Evolutionary conservation across 2,888 invertebrate genomes (phyloP).

Genomic region (Drosophila meridionalis): DNA sequence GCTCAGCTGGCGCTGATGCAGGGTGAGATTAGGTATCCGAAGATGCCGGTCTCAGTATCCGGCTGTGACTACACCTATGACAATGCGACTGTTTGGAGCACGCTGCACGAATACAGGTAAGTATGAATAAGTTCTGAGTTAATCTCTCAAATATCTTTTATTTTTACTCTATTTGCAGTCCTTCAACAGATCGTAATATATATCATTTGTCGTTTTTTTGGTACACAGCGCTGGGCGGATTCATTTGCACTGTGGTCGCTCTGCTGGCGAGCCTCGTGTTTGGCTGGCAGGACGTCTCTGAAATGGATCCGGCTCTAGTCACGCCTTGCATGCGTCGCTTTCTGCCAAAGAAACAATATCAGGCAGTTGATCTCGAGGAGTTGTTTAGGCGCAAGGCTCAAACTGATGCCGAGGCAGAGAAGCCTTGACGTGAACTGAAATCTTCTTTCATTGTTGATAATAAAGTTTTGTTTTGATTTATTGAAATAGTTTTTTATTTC

Average conservation of each 20-base stretch:
- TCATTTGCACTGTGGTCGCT: slow-evolving; percentile 87
- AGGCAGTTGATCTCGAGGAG: slow-evolving; percentile 59
- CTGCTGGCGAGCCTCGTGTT: slow-evolving; percentile 87
- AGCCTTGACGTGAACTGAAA: background rate
- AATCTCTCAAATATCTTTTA: accelerated
- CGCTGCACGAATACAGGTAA: slow-evolving; percentile 73
- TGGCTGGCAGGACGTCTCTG: slow-evolving; percentile 86
- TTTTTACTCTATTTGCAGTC: slow-evolving; percentile 43
- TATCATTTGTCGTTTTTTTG: slow-evolving; percentile 90
- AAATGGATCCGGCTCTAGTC: slow-evolving; percentile 87
- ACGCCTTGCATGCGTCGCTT: slow-evolving; percentile 89
- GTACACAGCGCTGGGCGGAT: slow-evolving; percentile 89
- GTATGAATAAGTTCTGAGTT: background rate
- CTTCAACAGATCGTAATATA: slow-evolving; percentile 74
- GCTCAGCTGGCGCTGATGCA: slow-evolving; percentile 89
- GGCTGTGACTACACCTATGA: slow-evolving; percentile 84
- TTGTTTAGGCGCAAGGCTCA: slow-evolving; percentile 50
- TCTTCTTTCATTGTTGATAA: slow-evolving; percentile 7
- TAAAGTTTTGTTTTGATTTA: slow-evolving; percentile 4
- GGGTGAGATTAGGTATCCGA: slow-evolving; percentile 87
- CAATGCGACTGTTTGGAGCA: slow-evolving; percentile 70
- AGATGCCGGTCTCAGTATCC: slow-evolving; percentile 86
- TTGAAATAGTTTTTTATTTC: slow-evolving; percentile 21
- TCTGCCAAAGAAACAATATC: slow-evolving; percentile 68
- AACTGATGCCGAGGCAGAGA: background rate